Base-by-base conservation (phyloP, 2,797 vertebrate species). In the Arctocebus calabarensis region DNA sequence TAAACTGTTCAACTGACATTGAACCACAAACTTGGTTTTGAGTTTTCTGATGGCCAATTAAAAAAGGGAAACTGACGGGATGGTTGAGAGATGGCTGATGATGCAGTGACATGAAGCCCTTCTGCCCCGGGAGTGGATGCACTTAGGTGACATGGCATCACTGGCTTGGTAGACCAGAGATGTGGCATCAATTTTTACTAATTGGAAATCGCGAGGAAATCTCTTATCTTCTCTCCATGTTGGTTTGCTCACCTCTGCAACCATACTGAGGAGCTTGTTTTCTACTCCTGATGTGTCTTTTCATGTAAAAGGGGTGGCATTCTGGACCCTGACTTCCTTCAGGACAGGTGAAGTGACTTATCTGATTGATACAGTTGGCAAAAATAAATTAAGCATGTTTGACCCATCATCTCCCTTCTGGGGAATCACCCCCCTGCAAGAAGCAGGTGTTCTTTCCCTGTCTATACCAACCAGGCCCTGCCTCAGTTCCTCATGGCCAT, bases 21-120 rank as follows among this genome's bases (percentile, higher is more conserved):
- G 61, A 94, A 64, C 52, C 81, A 59, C 68, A 59, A 17, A 74
- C 52, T 88, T 62, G 37, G 37, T 61, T 85, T 91, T 92, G 74
- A 86, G 52, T 52, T 89, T 95, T 34, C 37, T 75, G 62, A 45
- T 71, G 70, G 59, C 6, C 48, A 92, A 40, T 57, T 79, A 13
- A 52, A 40, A 95, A 59, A 70, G 34, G 32, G 52, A 90, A 88
- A 64, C 1, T 52, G 48, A 52, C 4, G 48, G 32, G n/a, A 73
- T 20, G 45, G 37, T 52, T 87, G 22, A 13, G 29, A 73, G 86
- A 34, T 45, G 40, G 29, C 70, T 16, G 4, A 4, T 22, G 79
- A 84, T 7, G 1, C 9, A 12, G 55, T 3, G 25, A 84, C 22
- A 52, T n/a, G 17, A 37, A 7, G 3, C 25, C 32, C 34, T 57